Evolutionary conservation across 2,797 vertebrate species (phyloP).

Genomic region (Anomalospiza imberbis): DNA sequence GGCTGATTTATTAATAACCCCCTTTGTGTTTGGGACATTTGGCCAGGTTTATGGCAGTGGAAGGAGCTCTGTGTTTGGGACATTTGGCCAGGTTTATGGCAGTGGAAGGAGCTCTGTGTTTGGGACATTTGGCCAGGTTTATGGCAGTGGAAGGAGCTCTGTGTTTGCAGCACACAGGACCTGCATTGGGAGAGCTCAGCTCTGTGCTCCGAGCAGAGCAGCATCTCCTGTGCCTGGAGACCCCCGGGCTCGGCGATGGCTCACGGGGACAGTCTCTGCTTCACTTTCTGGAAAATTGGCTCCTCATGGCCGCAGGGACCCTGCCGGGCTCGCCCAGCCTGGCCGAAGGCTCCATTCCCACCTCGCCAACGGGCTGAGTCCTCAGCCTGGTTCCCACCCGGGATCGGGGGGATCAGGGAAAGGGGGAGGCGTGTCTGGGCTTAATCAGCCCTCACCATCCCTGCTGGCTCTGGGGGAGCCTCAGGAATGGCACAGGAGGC

Average conservation of each 20-base stretch:
- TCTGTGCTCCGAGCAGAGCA: neutral
- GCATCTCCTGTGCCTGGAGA: neutral
- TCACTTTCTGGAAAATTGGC: neutral
- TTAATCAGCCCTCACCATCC: neutral
- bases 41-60: neutral
- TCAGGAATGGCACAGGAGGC: neutral
- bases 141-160: too few relatives aligned
- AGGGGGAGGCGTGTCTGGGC: neutral
- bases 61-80: too few relatives aligned
- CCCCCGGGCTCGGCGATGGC: neutral
- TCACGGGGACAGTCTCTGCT: neutral
- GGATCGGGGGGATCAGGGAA: neutral
- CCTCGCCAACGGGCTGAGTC: neutral
- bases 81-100: too few relatives aligned
- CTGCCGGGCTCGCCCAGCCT: fast-evolving
- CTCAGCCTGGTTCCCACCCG: neutral
- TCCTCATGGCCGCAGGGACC: neutral
- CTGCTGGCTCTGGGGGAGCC: neutral
- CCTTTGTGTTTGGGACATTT: neutral
- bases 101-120: neutral
- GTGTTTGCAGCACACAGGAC: neutral
- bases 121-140: too few relatives aligned
- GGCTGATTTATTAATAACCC: neutral
- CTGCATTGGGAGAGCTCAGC: neutral
- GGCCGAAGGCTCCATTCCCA: neutral